These are phyloP conservation scores for Elachura formosa DNA, from an alignment of 2,113 vertebrate species.

Conservation along the genomic window DNA sequence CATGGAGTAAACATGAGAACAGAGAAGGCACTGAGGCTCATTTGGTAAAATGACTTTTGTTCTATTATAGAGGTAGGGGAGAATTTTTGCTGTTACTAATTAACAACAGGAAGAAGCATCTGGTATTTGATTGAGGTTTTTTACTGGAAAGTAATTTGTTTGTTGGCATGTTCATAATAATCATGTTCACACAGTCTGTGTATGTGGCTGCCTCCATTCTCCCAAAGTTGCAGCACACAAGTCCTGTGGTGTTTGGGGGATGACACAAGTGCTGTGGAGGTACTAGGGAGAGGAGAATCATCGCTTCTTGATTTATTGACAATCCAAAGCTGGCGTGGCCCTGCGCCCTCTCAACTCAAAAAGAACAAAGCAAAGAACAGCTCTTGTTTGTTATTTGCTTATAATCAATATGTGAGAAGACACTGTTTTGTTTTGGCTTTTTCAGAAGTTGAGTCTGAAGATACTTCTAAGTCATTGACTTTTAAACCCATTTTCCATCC, in stretches of 20 bases:
- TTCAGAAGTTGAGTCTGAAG: background rate
- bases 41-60: background rate
- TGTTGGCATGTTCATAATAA: background rate
- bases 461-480: background rate
- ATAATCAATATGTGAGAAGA: background rate
- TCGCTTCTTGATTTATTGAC: background rate
- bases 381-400: background rate
- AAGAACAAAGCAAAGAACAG: background rate
- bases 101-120: background rate
- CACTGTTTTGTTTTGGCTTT: background rate
- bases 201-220: background rate
- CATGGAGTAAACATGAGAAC: background rate
- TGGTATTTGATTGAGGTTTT: background rate
- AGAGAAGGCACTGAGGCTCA: background rate
- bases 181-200: background rate
- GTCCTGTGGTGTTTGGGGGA: background rate
- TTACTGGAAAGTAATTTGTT: background rate
- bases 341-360: accelerated
- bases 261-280: background rate
- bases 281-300: background rate
- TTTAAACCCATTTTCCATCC: background rate
- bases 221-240: background rate
- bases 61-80: background rate
- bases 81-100: background rate
- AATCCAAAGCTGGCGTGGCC: background rate